Base-by-base conservation (phyloP, 2,888 invertebrate species). In the Acrocyrtus sp. region DNA sequence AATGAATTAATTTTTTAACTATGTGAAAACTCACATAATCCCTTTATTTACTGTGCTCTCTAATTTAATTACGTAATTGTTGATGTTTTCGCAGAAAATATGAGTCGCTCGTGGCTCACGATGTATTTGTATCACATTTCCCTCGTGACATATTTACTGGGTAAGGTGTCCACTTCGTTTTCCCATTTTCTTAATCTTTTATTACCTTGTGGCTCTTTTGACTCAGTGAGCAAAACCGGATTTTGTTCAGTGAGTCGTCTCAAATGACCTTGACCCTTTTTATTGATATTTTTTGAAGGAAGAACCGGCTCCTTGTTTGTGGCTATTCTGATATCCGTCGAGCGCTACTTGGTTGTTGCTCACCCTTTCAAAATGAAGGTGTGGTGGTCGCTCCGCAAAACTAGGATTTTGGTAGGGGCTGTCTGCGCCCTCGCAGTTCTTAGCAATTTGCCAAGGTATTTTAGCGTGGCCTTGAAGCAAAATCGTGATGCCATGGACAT, bases 271-370 rank as follows among this genome's bases (percentile, higher is more conserved):
- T 54, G 63, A 63, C 54, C 62, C 27, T 26, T 3, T n/a, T 51
- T n/a, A n/a, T 12, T 24, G 24, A 26, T 57, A 41, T 45, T 34
- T 34, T 34, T 34, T 43, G 15, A 12, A 65, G 65, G 65, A 65
- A 54, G 65, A 65, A 65, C 65, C 29, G 65, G 65, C 45, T 65
- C 65, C 29, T 34, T 65, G 0, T 65, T 54, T 34, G 56, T 65
- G 15, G 27, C 65, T 15, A 56, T 65, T 47, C 47, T 65, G 27
- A 65, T 65, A 24, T 47, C 45, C n/a, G 34, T 65, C 1, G 54
- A 65, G 39, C 29, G 65, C 15, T 54, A 65, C 34, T 47, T 65
- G 21, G 47, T 65, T 27, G 51, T 56, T 21, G 54, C 47, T 45
- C 54, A 65, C 21, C 65, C 65, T 10, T 34, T 65, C 17, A 65